A percentile compares a stretch with the other conserved stretches of the same genome.
Conservation (phyloP, 2,797 vertebrate species). For the Crocidura indochinensis region DNA sequence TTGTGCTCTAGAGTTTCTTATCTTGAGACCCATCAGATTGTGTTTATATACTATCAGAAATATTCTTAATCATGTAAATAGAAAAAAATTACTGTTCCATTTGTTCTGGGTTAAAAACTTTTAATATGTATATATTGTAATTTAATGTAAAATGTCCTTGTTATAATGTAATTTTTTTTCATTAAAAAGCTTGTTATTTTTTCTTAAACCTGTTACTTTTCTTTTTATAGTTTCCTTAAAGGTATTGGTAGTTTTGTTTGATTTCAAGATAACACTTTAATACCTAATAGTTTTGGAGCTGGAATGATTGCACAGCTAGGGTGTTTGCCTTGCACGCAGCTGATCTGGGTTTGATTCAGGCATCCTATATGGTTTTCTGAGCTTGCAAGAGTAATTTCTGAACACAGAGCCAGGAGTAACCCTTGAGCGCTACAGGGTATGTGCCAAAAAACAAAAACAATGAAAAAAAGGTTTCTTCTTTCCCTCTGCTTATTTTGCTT, state of each 20-base stretch:
- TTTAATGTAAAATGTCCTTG: conserved; percentile 83
- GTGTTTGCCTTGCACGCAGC: no score
- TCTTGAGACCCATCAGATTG: conserved; percentile 60
- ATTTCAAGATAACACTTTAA: conserved; percentile 42
- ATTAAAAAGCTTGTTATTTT: conserved; percentile 82
- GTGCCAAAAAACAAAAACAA: no score
- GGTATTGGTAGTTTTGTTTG: conserved; percentile 6
- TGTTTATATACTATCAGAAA: conserved; percentile 70
- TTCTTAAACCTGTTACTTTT: conserved; percentile 70
- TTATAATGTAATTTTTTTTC: conserved; percentile 86
- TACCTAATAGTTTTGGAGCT: conserved; percentile 58
- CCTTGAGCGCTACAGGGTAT: no score
- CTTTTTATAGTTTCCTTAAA: conserved; percentile 74
- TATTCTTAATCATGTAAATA: conserved; percentile 75
- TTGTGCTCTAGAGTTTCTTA: conserved; percentile 71
- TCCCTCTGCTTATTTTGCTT: background rate
- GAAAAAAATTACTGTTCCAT: conserved; percentile 80
- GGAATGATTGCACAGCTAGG: no score
- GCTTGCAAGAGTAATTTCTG: no score
- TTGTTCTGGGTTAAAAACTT: conserved; percentile 81
- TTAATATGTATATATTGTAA: conserved; percentile 72
- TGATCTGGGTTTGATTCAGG: no score
- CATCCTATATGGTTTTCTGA: no score
- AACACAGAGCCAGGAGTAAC: no score
- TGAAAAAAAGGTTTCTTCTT: background rate